These are phyloP conservation scores for Drosophila setifemur DNA, from an alignment of 1,140 invertebrate species.

Conservation along the genomic window DNA sequence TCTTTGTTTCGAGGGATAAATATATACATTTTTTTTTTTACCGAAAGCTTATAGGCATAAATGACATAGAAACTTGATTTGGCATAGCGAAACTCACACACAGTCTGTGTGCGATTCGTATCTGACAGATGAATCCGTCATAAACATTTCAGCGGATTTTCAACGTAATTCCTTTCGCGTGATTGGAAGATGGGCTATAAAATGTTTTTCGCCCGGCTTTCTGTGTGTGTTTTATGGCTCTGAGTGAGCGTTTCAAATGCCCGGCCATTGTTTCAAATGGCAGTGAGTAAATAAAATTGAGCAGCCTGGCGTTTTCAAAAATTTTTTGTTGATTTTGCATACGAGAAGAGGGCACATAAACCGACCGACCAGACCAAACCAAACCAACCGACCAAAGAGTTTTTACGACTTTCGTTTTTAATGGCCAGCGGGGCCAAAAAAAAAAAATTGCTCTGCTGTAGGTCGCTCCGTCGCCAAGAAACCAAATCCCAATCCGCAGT, in stretches of 20 bases:
- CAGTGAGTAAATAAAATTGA: conserved; percentile 63
- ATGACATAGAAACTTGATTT: conserved; percentile 67
- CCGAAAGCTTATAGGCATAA: conserved; percentile 48
- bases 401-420: conserved; percentile 79
- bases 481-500: conserved; percentile 9
- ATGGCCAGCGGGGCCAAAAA: conserved; percentile 41
- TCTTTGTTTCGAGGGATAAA: conserved; percentile 40
- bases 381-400: no score
- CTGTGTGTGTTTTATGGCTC: conserved; percentile 16
- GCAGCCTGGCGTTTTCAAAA: conserved; percentile 25
- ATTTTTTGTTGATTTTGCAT: conserved; percentile 72
- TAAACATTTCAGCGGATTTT: conserved; percentile 62
- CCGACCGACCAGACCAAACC: conserved; percentile 18
- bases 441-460: conserved; percentile 68
- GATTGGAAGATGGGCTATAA: conserved; percentile 63
- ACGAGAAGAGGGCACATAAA: conserved; percentile 47
- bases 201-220: conserved; percentile 33
- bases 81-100: conserved; percentile 19
- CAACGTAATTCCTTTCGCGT: conserved; percentile 46
- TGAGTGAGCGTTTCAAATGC: conserved; percentile 57
- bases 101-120: conserved; percentile 25
- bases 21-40: conserved; percentile 51
- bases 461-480: conserved; percentile 43
- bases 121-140: conserved; percentile 39
- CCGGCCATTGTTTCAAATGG: conserved; percentile 63